Base-by-base conservation (phyloP, 2,797 vertebrate species). In the Diceros bicornis region DNA sequence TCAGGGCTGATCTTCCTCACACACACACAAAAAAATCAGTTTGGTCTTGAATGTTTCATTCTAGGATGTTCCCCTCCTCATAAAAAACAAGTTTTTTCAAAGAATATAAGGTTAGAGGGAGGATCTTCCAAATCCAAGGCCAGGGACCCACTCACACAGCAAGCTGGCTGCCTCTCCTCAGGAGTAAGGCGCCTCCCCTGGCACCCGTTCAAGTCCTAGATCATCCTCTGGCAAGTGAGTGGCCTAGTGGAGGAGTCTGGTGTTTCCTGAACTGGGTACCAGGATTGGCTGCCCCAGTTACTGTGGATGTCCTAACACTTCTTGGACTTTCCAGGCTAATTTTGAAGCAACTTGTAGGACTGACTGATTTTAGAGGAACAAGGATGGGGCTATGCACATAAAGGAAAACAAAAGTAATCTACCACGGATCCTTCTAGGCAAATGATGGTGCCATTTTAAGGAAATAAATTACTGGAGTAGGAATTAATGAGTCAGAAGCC, bases 301-400 rank as follows among this genome's bases (percentile, higher is more conserved):
- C 81, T 82, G 44, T 16, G 29, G 57, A 55, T 83, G 62, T 91
- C 61, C 71, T 23, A 88, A 69, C 12, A 81, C 68, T 79, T 95
- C 69, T 34, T 94, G 55, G 84, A 94, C 37, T 87, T 95, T 25
- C 32, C 5, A 47, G 44, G 21, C 57, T 84, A 93, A 93, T 96
- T 92, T 96, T 89, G 84, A 96, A 97, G 78, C 77, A 92, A 57
- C 41, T 27, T 6, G 0, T 34, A 66, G 27, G 8, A 72, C 27
- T 87, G 66, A 57, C 2, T 55, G 81, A 94, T 94, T 91, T 96
- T 95, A 85, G 68, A 97, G 62, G 27, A 37, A 57, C 20, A 92
- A 66, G 44, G 52, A 55, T 83, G 64, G 50, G 47, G 34, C 71
- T 84, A 16, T 50, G 47, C 6, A 88, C 64, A 2, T 75, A 68